These are phyloP conservation scores for Forbesichthys papilliferus DNA, from an alignment of 2,113 vertebrate genomes.

Conservation along the genomic window DNA sequence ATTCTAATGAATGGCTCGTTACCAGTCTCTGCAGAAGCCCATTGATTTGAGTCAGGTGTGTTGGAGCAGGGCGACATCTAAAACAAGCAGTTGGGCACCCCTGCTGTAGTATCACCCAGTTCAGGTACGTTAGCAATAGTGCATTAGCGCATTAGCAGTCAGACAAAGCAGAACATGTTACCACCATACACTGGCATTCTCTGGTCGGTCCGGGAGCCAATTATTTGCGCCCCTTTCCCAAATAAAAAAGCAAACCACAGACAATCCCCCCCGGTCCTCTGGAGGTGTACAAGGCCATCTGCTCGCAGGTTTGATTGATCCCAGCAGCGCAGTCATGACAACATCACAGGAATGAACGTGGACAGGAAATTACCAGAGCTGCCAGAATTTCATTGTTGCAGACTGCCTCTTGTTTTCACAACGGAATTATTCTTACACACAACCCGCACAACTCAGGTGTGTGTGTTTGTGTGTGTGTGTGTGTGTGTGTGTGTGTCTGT, in stretches of 20 bases:
- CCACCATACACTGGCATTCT: conserved; percentile 31
- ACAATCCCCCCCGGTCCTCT: conserved; percentile 50
- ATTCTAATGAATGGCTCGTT: too few relatives aligned
- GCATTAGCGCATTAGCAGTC: conserved; percentile 22
- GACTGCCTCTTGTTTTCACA: conserved; percentile 58
- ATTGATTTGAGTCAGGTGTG: too few relatives aligned
- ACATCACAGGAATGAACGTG: conserved; percentile 58
- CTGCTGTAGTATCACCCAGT: background rate
- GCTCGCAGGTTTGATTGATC: conserved; percentile 69
- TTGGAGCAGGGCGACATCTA: too few relatives aligned
- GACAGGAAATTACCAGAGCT: conserved; percentile 69
- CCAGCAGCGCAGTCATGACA: conserved; percentile 63
- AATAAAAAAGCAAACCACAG: conserved; percentile 17
- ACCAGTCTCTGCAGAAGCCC: too few relatives aligned
- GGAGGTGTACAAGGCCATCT: conserved; percentile 63
- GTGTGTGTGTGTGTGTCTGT: conserved; percentile 12
- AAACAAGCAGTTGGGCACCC: too few relatives aligned
- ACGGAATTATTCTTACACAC: conserved; percentile 51
- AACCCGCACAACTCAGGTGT: background rate
- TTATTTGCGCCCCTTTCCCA: conserved; percentile 39
- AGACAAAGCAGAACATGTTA: conserved; percentile 33
- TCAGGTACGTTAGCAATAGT: conserved; percentile 20
- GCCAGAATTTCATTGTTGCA: conserved; percentile 66
- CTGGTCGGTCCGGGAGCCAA: conserved; percentile 56
- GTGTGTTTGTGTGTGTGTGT: background rate